Base-by-base conservation (phyloP, 2,113 vertebrate species). In the Lucifuga dentata region DNA sequence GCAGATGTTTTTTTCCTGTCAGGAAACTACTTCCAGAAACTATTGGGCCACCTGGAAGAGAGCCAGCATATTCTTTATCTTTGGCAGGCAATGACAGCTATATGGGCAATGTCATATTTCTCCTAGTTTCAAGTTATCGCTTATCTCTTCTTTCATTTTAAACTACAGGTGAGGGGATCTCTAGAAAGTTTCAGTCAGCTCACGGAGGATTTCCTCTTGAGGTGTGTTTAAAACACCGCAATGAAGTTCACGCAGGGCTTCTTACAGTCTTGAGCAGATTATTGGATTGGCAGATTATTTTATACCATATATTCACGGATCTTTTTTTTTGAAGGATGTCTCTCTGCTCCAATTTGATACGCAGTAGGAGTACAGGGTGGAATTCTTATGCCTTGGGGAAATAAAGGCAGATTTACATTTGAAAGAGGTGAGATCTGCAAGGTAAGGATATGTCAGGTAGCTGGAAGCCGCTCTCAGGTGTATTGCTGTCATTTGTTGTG, bases 361-460 rank as follows among this genome's bases (percentile, higher is more conserved):
- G 58, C 50, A 52, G 48, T 49, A 21, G 58, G 32, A 39, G 50
- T 21, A 16, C 48, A 56, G 20, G 52, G 12, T 68, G 73, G 73
- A 52, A 70, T 70, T 80, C 77, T 39, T 40, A 20, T 40, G 53
- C 67, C 72, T 19, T 1, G 17, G 52, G 69, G 66, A 76, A 83
- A 81, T 69, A 74, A 68, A 69, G 48, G 2, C 21, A 35, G 49
- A 84, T 89, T 85, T 81, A 67, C 80, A 89, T 85, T 79, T 85
- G 65, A 85, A 77, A 86, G 82, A 21, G 51, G 2, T 2, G 7
- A 55, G 46, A 80, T 83, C 9, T 89, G 78, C 72, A 60, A 76
- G 77, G 73, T 85, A 67, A 81, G 68, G 73, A 48, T 16, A 65
- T 72, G 87, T 81, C 68, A 41, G 72, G 71, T 66, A 11, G 29